Conservation (phyloP, 2,797 vertebrate genomes). For the Aplochiton taeniatus region DNA sequence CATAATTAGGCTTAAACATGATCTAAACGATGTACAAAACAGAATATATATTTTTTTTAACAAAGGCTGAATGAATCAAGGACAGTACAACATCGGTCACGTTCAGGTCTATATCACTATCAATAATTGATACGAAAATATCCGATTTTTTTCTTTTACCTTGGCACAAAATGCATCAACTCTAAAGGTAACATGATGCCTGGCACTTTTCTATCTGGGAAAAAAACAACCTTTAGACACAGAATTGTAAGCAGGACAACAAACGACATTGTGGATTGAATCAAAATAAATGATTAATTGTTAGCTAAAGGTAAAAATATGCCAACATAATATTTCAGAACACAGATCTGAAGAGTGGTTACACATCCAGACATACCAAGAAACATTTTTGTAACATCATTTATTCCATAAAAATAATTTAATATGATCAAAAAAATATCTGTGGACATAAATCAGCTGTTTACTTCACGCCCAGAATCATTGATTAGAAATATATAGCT, state of each 20-base stretch:
- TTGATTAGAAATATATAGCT: no score
- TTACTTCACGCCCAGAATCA: no score
- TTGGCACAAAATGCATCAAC: conserved; percentile 15
- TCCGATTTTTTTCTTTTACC: conserved; percentile 19
- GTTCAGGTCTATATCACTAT: not conserved
- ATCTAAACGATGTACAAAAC: conserved; percentile 35
- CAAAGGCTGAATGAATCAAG: conserved; percentile 39
- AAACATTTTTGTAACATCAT: no score
- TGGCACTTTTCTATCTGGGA: conserved; percentile 49
- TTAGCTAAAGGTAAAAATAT: no score
- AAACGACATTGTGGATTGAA: conserved; percentile 4
- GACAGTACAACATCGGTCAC: conserved; percentile 9
- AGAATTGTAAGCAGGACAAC: not conserved
- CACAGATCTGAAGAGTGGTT: no score
- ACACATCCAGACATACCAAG: no score
- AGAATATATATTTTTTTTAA: conserved; percentile 18
- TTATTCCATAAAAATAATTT: no score
- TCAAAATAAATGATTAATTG: conserved; percentile 16
- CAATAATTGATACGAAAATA: conserved; percentile 15
- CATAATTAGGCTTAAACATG: conserved; percentile 48
- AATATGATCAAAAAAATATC: no score
- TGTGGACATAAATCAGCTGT: no score
- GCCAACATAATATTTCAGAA: no score
- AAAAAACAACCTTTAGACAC: conserved; percentile 22
- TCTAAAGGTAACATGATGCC: conserved; percentile 26